Conservation (phyloP, 2,113 vertebrate species). For the Dissostichus mawsoni region DNA sequence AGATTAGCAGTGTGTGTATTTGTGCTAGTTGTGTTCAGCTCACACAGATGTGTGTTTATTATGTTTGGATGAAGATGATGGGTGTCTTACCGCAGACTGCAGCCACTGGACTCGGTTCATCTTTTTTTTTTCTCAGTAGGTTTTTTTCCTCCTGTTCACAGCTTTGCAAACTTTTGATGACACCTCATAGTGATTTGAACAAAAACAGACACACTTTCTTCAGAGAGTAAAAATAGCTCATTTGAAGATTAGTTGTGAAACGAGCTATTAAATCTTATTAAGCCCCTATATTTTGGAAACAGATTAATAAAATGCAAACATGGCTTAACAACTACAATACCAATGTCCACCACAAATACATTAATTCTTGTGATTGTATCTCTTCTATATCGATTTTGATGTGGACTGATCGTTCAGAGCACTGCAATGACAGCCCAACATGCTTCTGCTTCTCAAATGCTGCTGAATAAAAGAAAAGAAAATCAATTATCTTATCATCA, state of each 20-base stretch:
- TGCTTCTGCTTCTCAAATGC: conserved; percentile 1
- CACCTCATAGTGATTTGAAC: conserved; percentile 8
- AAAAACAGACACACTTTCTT: conserved; percentile 7
- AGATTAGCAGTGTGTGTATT: conserved; percentile 24
- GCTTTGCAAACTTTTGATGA: conserved; percentile 8
- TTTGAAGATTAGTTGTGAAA: background rate
- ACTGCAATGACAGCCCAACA: background rate
- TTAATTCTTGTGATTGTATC: background rate
- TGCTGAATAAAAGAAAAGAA: background rate
- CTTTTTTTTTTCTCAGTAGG: background rate
- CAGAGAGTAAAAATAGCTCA: too few relatives aligned
- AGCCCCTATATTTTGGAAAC: background rate
- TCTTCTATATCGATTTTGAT: background rate
- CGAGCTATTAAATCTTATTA: background rate
- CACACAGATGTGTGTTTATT: conserved; percentile 33
- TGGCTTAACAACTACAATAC: background rate
- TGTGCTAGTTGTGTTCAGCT: conserved; percentile 14
- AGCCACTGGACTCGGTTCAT: background rate
- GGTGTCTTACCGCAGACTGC: background rate
- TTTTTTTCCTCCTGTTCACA: background rate
- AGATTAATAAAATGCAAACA: conserved; percentile 4
- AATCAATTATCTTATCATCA: background rate
- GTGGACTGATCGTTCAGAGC: conserved; percentile 17
- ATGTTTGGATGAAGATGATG: conserved; percentile 14
- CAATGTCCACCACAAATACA: background rate